Evolutionary conservation across 2,888 invertebrate species (phyloP), one percentile per base, ranked within the genome.

Genomic region (Lasioglossum leucozonium): DNA sequence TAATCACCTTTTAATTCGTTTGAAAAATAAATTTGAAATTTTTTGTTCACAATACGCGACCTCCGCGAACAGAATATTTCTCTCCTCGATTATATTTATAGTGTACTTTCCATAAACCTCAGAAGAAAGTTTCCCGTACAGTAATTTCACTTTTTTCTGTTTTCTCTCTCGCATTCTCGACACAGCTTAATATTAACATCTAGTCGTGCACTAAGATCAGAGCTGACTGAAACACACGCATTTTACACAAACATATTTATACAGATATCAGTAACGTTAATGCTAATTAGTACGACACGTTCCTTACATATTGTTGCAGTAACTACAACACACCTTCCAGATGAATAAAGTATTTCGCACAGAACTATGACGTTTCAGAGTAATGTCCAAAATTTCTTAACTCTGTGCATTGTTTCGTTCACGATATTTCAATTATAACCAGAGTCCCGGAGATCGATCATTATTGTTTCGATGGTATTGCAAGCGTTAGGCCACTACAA

Each of bases 161-260:
- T 58, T 58, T 37, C 67, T 67, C 37, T 67, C 67, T 37, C 22
- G 40, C 30, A 76, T 42, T 78, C 69, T 81, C 40, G 55, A 37
- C 58, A 76, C 67, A 37, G 30, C 75, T 81, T 83, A 22, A 22
- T n/a, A 16, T 76, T 89, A 85, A 76, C 30, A n/a, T 76, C 89
- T 82, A 73, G 76, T 72, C 77, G 58, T 76, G 78, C 72, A 74
- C 78, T 83, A 74, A 85, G 44, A 85, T 76, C 88, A 84, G 81
- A 87, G 84, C 84, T 88, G 81, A 85, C 65, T 77, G 81, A 92
- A 73, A 87, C 82, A 90, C 87, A 91, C 91, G 81, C 90, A 89
- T 89, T 90, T 90, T 91, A 91, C 89, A 90, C 89, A 86, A 91
- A 87, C 88, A 88, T 89, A 81, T 86, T 81, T 67, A 82, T 84